These are phyloP conservation scores for Sturnira hondurensis DNA, from an alignment of 2,113 vertebrate species.

Conservation along the genomic window DNA sequence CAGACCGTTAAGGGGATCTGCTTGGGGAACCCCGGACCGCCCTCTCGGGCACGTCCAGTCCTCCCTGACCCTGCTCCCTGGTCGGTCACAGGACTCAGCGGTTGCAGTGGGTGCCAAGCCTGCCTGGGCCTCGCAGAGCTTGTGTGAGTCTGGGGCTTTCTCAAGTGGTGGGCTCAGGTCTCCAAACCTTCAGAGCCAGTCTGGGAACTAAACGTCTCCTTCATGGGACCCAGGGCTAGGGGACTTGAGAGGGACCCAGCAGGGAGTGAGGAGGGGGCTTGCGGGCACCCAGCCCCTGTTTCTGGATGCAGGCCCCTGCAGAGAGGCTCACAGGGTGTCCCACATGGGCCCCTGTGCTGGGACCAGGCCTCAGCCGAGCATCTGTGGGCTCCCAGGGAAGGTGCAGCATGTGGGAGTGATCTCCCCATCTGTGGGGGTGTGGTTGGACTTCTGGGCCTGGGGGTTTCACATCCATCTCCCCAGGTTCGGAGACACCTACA, in stretches of 20 bases:
- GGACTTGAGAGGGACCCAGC: rapidly evolving
- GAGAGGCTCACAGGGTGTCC: background rate
- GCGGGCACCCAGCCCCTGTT: rapidly evolving
- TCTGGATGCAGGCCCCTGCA: background rate
- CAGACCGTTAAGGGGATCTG: background rate
- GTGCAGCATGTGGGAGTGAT: background rate
- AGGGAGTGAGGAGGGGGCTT: background rate
- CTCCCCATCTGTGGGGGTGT: rapidly evolving
- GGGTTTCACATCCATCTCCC: background rate
- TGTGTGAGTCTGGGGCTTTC: background rate
- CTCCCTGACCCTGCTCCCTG: background rate
- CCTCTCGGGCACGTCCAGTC: background rate
- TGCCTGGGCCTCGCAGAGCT: background rate
- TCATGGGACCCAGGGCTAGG: background rate
- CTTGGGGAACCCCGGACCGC: background rate
- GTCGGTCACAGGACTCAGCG: background rate
- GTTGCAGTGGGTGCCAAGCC: background rate
- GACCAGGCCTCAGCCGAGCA: background rate
- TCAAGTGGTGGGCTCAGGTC: background rate
- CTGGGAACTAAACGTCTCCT: background rate
- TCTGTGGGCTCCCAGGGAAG: background rate
- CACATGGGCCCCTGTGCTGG: background rate
- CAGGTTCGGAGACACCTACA: background rate
- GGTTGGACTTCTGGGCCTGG: rapidly evolving
- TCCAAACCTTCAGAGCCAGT: background rate